Evolutionary conservation across 2,888 invertebrate genomes (phyloP), one percentile per base, ranked within the genome.

Genomic region (Piscicola geometra): DNA sequence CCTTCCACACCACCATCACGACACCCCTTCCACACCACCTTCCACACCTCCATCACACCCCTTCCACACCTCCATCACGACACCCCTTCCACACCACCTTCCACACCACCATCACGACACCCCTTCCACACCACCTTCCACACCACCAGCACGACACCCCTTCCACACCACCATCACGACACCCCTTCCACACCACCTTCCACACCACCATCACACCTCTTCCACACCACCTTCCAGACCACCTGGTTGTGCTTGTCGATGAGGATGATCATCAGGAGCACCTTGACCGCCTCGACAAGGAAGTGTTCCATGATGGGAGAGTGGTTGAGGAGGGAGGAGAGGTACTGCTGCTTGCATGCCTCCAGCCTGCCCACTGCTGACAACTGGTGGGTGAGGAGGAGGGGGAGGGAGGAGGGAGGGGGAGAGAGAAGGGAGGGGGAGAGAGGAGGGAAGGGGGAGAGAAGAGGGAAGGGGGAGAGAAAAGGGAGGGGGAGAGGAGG

Each of bases 311-410:
- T 73, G 64, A 28, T 28, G n/a, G 64, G 21, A 30, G 5, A 25
- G 35, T 73, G 73, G 73, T 73, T 73, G 35, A 73, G 60, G 21
- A 73, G 73, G n/a, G 35, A 35, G 18, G 60, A 33, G 12, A 73
- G 35, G 41, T 60, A 73, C 3, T 73, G 60, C 3, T 73, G 52
- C 25, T 36, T 60, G 73, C 35, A 64, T 21, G 21, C 28, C 0
- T 35, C n/a, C 35, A 73, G 47, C n/a, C 36, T 21, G 30, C 25
- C 15, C 28, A 67, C 35, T 30, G 33, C 33, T 18, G 67, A 3
- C 67, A 32, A n/a, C 67, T 67, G 32, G 60, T 56, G 60, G 60
- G 5, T 9, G 60, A 56, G 21, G 60, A 3, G 60, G 5, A 3
- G 60, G 60, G 60, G n/a, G 25, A 5, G 5, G 25, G 60, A 18